Base-by-base conservation (phyloP, 2,888 invertebrate species). In the Lobophora halterata region DNA sequence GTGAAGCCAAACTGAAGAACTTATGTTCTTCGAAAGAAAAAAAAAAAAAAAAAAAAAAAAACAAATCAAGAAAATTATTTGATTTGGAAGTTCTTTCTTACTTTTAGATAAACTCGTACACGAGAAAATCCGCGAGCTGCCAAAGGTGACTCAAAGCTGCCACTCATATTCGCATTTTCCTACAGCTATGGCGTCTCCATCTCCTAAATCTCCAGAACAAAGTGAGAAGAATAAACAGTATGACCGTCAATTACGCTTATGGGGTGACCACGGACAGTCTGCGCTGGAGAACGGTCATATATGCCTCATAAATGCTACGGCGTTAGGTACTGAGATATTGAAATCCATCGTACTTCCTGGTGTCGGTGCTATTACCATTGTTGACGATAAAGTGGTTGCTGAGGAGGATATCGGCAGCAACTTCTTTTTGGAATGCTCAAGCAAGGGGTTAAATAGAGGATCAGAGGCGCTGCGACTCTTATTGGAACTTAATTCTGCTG, bases 201-300 rank as follows among this genome's bases (percentile, higher is more conserved):
- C 91, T 42, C 92, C 92, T 3, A 92, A 92, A 71, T 92, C 92
- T n/a, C 91, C 92, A 5, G 93, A 92, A 61, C 91, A 91, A 66
- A 91, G 90, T 50, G 93, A 94, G 63, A 94, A 93, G 73, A 91
- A 88, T 49, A 91, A 92, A 69, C 94, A 93, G 83, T 95, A 95
- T 65, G 95, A 95, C 77, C 89, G 95, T 60, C 95, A 95, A 78
- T 82, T 95, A 44, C 95, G 97, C 68, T 89, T 99, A 60, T 99
- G 99, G 99, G 99, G 99, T 47, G 99, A 99, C 72, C 97, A 98
- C 81, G 99, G 99, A 0, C 99, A 99, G 82, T 81, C 90, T 49
- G 90, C 95, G 2, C 87, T 99, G 38, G 98, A 99, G 88, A 90
- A 90, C 47, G 93, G 97, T 7, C 94, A 95, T 72, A 92, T 99